These are phyloP conservation scores for Agrilus cyanescens DNA, from an alignment of 2,888 invertebrate genomes.

Conservation along the genomic window DNA sequence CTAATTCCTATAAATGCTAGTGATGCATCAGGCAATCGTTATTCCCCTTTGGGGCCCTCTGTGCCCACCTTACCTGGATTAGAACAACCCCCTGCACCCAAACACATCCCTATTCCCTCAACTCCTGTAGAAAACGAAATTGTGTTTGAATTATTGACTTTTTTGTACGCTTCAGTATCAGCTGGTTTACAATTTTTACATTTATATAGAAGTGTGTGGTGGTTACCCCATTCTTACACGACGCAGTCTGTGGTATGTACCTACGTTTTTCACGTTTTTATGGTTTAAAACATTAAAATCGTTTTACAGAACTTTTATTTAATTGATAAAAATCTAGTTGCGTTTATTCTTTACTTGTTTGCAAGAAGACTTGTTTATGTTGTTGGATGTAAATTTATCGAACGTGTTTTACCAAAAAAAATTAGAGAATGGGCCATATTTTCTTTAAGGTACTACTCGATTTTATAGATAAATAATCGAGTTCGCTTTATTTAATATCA, in stretches of 20 bases:
- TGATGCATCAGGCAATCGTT: slow-evolving; percentile 22
- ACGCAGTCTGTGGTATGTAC: slow-evolving; percentile 71
- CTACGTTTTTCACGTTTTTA: neutral
- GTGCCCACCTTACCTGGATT: slow-evolving; percentile 27
- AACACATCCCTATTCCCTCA: slow-evolving; percentile 71
- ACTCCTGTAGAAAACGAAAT: slow-evolving; percentile 70
- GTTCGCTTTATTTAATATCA: slow-evolving; percentile 7
- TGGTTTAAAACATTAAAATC: slow-evolving; percentile 1
- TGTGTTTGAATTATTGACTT: slow-evolving; percentile 75
- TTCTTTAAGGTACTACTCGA: slow-evolving; percentile 21
- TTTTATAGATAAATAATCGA: neutral
- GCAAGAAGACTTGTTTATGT: slow-evolving; percentile 64
- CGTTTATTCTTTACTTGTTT: slow-evolving; percentile 72
- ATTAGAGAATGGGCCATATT: slow-evolving; percentile 19
- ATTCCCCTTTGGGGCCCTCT: slow-evolving; percentile 23
- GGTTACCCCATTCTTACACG: slow-evolving; percentile 87
- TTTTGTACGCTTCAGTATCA: slow-evolving; percentile 65
- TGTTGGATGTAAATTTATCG: slow-evolving; percentile 25
- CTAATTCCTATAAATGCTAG: slow-evolving; percentile 23
- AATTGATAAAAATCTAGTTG: slow-evolving; percentile 78
- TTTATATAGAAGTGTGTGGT: slow-evolving; percentile 93
- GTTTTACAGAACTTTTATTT: slow-evolving; percentile 82
- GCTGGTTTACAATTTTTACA: slow-evolving; percentile 86
- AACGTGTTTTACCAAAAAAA: slow-evolving; percentile 21
- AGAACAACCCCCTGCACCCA: slow-evolving; percentile 48